phyloP scores from a whole-genome alignment of 2,113 vertebrate genomes.

The Neodontobutis hainanensis region DNA sequence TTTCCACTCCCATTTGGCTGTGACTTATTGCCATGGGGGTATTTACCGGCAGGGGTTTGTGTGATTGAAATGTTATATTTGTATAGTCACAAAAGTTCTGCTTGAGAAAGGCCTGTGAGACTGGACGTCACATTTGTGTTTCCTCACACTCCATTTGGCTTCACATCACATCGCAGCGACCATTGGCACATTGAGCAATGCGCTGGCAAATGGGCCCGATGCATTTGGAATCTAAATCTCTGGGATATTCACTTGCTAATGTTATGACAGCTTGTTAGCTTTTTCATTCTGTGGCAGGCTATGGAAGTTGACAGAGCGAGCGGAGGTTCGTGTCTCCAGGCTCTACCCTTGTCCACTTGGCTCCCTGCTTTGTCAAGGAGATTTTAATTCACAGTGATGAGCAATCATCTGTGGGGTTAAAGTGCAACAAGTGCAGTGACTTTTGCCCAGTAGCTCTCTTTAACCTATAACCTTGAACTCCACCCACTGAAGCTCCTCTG shows the following conservation, averaged over 20 bases:
- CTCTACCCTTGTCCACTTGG: slow-evolving; percentile 54
- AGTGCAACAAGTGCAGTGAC: slow-evolving; percentile 52
- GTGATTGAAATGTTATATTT: slow-evolving; percentile 51
- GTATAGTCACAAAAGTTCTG: slow-evolving; percentile 15
- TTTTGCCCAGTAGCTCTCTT: slow-evolving; percentile 51
- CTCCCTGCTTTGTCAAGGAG: slow-evolving; percentile 50
- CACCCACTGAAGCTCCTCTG: slow-evolving; percentile 11
- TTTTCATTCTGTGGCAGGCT: slow-evolving; percentile 47
- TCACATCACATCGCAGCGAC: slow-evolving; percentile 30
- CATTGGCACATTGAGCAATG: slow-evolving; percentile 25
- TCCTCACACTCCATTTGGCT: slow-evolving; percentile 33
- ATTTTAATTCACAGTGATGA: slow-evolving; percentile 67
- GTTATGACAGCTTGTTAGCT: slow-evolving; percentile 68
- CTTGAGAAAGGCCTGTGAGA: slow-evolving; percentile 6
- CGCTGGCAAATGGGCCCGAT: slow-evolving; percentile 20
- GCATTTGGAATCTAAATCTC: slow-evolving; percentile 46
- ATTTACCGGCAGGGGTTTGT: slow-evolving; percentile 37
- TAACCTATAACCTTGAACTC: slow-evolving; percentile 42
- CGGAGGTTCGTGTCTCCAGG: slow-evolving; percentile 56
- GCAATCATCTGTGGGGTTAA: slow-evolving; percentile 60
- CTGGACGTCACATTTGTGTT: slow-evolving; percentile 24
- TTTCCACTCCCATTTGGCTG: slow-evolving; percentile 43
- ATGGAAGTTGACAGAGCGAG: slow-evolving; percentile 63
- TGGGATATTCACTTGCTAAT: slow-evolving; percentile 52
- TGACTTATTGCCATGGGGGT: slow-evolving; percentile 35